Evolutionary conservation across 1,140 invertebrate species (phyloP).

Genomic region (Rhagoletis zephyria): DNA sequence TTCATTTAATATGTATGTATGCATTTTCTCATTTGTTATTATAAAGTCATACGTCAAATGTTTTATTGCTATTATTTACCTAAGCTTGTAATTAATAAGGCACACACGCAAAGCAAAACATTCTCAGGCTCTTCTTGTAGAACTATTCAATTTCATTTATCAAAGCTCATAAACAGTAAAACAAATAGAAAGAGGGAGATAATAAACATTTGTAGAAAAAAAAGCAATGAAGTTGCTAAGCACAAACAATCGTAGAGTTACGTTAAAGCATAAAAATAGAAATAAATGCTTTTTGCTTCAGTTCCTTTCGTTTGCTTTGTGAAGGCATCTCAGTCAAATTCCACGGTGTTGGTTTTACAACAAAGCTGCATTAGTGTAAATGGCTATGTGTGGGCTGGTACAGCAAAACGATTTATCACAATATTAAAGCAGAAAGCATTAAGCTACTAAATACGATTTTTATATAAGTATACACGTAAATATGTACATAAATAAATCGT

Average conservation of each 20-base stretch:
- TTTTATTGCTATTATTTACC: no score
- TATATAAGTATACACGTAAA: no score
- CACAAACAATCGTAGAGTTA: neutral
- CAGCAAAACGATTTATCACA: neutral
- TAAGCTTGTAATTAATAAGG: neutral
- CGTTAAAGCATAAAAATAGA: neutral
- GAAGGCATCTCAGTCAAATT: neutral
- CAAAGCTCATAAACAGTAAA: neutral
- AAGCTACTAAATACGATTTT: neutral
- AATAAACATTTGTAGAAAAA: neutral
- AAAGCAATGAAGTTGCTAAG: neutral
- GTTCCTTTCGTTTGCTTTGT: neutral
- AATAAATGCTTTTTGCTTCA: neutral
- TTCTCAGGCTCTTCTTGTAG: neutral
- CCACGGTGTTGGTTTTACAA: neutral
- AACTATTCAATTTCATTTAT: neutral
- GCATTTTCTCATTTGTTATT: no score
- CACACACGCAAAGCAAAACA: neutral
- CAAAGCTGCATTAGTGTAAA: neutral
- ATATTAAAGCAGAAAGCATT: neutral
- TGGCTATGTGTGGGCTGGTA: constrained; percentile 8
- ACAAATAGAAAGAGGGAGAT: neutral
- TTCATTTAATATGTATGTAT: no score
- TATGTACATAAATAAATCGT: no score
- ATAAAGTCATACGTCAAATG: no score